Evolutionary conservation across 2,888 invertebrate species (phyloP).

Genomic region (Atrina japonica): DNA sequence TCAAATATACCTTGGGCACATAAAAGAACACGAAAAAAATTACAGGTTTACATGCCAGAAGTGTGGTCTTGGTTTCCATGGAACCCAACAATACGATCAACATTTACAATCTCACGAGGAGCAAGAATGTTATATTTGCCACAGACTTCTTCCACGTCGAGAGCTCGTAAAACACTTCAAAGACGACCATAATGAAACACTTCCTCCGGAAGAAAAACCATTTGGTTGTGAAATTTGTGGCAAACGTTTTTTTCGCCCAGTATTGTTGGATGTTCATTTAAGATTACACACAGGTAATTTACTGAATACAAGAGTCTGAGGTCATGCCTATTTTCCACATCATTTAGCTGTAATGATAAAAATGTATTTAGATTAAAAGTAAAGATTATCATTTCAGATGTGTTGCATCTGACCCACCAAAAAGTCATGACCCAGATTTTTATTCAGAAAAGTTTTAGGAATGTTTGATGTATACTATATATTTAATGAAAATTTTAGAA

Average conservation of each 20-base stretch:
- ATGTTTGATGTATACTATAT: too few species aligned
- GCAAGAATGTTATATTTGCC: neutral
- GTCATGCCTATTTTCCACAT: too few species aligned
- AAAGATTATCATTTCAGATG: too few species aligned
- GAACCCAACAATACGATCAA: constrained; percentile 14
- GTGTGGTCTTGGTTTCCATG: constrained; percentile 22
- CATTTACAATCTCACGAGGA: constrained; percentile 16
- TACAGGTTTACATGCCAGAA: constrained; percentile 3
- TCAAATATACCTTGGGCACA: constrained; percentile 11
- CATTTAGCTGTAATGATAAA: too few species aligned
- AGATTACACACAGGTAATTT: constrained; percentile 35
- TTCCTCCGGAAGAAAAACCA: neutral
- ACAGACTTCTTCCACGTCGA: neutral
- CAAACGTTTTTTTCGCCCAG: constrained; percentile 25
- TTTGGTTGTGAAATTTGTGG: constrained; percentile 25
- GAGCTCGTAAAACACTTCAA: constrained; percentile 10
- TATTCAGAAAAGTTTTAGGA: too few species aligned
- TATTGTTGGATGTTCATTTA: constrained; percentile 18
- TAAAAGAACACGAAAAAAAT: constrained; percentile 12
- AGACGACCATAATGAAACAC: constrained; percentile 4
- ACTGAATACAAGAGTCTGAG: too few species aligned
- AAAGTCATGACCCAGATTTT: too few species aligned
- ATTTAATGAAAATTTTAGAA: too few species aligned
- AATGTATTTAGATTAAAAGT: too few species aligned
- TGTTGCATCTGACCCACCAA: too few species aligned